These are phyloP conservation scores for Oscheius sp. DNA, from an alignment of 2,888 invertebrate species.

Conservation along the genomic window DNA sequence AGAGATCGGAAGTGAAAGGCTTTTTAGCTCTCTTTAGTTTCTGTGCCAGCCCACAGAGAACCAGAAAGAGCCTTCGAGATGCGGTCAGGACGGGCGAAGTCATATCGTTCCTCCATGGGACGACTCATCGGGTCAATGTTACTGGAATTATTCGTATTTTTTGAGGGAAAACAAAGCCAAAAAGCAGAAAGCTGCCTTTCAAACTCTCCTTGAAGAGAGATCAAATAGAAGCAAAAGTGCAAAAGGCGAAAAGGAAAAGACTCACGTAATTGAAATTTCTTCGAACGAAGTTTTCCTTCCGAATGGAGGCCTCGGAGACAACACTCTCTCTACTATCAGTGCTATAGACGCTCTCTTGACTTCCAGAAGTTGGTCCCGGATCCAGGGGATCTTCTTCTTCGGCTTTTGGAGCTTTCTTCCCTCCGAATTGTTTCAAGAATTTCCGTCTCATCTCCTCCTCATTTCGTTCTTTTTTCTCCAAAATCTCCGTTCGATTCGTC, in stretches of 20 bases:
- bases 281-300: conserved; percentile 58
- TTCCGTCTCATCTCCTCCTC: conserved; percentile 55
- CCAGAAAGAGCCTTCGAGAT: conserved; percentile 49
- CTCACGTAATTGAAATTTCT: conserved; percentile 61
- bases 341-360: conserved; percentile 48
- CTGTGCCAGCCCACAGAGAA: conserved; percentile 54
- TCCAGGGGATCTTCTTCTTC: conserved; percentile 55
- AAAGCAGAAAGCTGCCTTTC: neutral
- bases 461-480: conserved; percentile 23
- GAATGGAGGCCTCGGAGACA: conserved; percentile 58
- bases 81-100: conserved; percentile 50
- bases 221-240: conserved; percentile 4
- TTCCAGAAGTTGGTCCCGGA: conserved; percentile 40
- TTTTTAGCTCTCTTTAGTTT: conserved; percentile 35
- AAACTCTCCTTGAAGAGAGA: neutral
- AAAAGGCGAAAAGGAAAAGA: neutral
- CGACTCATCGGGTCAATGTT: conserved; percentile 49
- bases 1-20: conserved; percentile 27
- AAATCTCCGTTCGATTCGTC: conserved; percentile 18
- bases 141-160: conserved; percentile 36
- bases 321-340: conserved; percentile 61
- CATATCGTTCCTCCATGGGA: conserved; percentile 46
- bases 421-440: conserved; percentile 55
- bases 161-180: neutral
- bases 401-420: conserved; percentile 53